Base-by-base conservation (phyloP, 2,113 vertebrate genomes). In the Apodemus speciosus region DNA sequence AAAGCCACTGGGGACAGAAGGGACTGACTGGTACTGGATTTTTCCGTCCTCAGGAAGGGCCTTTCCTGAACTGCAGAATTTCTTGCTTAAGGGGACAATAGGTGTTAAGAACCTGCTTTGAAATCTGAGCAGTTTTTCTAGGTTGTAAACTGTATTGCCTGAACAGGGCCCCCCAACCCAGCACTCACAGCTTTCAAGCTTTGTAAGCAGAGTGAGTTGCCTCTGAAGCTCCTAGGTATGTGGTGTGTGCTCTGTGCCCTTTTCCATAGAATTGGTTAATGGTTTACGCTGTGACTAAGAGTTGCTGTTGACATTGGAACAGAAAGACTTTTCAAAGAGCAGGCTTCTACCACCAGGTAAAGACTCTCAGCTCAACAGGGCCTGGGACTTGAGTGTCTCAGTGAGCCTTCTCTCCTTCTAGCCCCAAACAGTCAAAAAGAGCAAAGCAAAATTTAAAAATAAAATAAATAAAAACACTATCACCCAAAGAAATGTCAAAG, bases 41-140 rank as follows among this genome's bases (percentile, higher is more conserved):
- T 88, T 49, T 81, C 72, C 1, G 11, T 81, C 72, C 84, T 88
- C 68, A 40, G 38, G 87, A 93, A 81, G 18, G 73, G 38, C 18
- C 49, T 84, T 84, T 60, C 69, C 58, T 46, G 10, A 95, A 30
- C 56, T 0, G 0, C 43, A 38, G 43, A 90, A 66, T 62, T 62
- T 68, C 81, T 72, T 60, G 49, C 56, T 14, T 14, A 13, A 56
- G 53, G 1, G 0, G 66, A 92, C 90, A 89, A 94, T 23, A 35
- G 40, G 49, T 5, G 56, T 80, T 73, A 90, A 93, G 93, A 94
- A 73, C 80, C 66, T 53, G 9, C 88, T 97, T 96, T 91, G 96
- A 94, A 96, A 96, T 87, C 21, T 0, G 69, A 96, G 80, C 75
- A 75, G 56, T 30, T 71, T 75, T 89, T 89, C 72, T 86, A 85